A percentile compares a stretch with the other conserved stretches of the same genome.
These are phyloP conservation scores for Pyrocephalus nanus DNA, from an alignment of 2,797 vertebrate species.

Conservation along the genomic window DNA sequence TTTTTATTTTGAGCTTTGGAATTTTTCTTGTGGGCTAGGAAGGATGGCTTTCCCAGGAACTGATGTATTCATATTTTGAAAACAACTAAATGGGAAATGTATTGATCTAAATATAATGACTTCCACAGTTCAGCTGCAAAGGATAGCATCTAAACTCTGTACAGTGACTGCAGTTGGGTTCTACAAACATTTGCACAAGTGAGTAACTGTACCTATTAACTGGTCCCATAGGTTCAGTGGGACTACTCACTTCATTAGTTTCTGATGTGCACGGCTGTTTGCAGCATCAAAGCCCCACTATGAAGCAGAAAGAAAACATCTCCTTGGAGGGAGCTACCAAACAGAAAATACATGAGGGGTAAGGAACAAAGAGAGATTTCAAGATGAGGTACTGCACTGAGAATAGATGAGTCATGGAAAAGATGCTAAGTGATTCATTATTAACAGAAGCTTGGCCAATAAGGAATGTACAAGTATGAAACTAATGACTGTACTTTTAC, in stretches of 20 bases:
- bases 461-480: constrained; percentile 53
- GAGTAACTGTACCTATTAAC: background rate
- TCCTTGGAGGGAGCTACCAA: constrained; percentile 21
- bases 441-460: constrained; percentile 34
- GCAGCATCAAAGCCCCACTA: background rate
- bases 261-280: background rate
- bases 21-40: background rate
- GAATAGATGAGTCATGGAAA: constrained; percentile 63
- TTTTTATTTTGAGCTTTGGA: background rate
- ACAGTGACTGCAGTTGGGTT: background rate
- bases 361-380: constrained; percentile 53
- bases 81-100: background rate
- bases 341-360: constrained; percentile 10
- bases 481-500: constrained; percentile 46
- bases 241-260: background rate
- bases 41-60: background rate
- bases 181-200: background rate
- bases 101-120: background rate
- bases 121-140: background rate
- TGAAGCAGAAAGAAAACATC: constrained; percentile 27
- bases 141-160: background rate
- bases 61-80: background rate
- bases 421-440: constrained; percentile 64
- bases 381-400: constrained; percentile 48
- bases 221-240: background rate